phyloP scores from a whole-genome alignment of 2,113 vertebrate genomes.

The Machaerirhynchus nigripectus region DNA sequence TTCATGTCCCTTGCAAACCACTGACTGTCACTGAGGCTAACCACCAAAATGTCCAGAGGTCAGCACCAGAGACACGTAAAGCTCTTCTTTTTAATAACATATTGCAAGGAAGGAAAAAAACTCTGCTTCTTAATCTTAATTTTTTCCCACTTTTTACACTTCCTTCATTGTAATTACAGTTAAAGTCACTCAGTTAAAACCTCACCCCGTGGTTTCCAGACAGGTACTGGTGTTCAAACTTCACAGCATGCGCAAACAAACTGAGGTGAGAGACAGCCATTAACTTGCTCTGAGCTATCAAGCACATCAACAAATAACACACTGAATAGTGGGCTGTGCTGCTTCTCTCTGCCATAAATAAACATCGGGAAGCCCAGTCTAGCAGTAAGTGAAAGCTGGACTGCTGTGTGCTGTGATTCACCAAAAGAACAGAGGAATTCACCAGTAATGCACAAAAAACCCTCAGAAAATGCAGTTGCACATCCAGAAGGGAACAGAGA shows the following conservation, averaged over 20 bases:
- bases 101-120: rapidly evolving
- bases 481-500: background rate
- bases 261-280: background rate
- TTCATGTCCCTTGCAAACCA: background rate
- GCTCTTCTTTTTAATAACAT: background rate
- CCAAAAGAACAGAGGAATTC: background rate
- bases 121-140: background rate
- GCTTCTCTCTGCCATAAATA: background rate
- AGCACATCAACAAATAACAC: background rate
- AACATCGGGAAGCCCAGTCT: background rate
- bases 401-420: background rate
- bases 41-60: background rate
- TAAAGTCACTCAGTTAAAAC: background rate
- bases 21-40: background rate
- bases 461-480: background rate
- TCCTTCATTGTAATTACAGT: background rate
- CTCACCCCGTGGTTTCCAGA: background rate
- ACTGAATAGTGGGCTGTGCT: background rate
- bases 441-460: background rate
- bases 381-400: background rate
- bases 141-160: background rate
- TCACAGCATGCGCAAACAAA: background rate
- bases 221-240: background rate
- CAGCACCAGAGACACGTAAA: background rate
- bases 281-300: background rate